phyloP scores from a whole-genome alignment of 2,888 invertebrate species.

The Gibbula magus region DNA sequence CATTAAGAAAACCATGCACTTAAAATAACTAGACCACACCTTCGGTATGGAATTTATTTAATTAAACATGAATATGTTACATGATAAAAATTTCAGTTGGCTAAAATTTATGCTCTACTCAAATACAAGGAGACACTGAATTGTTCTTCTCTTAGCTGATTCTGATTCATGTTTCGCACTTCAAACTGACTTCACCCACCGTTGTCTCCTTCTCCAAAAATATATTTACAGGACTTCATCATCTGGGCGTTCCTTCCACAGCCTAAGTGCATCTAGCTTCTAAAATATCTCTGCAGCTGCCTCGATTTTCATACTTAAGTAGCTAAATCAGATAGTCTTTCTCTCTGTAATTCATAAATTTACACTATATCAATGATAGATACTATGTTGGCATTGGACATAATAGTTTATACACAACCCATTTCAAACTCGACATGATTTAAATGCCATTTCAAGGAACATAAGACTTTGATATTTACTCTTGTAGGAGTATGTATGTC shows the following conservation, averaged over 20 bases:
- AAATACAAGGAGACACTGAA: background rate
- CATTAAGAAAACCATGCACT: constrained; percentile 2
- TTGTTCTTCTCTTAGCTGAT: background rate
- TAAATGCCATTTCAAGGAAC: background rate
- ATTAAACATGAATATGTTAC: constrained; percentile 36
- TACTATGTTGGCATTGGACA: no score
- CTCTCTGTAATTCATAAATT: background rate
- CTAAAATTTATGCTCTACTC: constrained; percentile 18
- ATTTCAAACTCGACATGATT: background rate
- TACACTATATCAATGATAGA: background rate
- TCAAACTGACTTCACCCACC: constrained; percentile 9
- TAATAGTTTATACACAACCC: background rate
- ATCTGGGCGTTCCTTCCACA: background rate
- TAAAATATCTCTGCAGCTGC: constrained; percentile 8
- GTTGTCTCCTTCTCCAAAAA: background rate
- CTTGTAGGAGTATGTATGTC: background rate
- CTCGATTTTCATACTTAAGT: background rate
- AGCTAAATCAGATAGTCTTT: background rate
- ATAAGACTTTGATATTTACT: background rate
- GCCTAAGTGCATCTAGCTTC: background rate
- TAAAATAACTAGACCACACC: constrained; percentile 23
- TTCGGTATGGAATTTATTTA: constrained; percentile 33
- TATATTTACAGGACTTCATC: constrained; percentile 5
- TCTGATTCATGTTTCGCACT: background rate
- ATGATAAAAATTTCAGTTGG: constrained; percentile 35